A percentile compares a stretch with the other conserved stretches of the same genome.
phyloP scores from a whole-genome alignment of 1,140 invertebrate species.

The Cecropterus lyciades region DNA sequence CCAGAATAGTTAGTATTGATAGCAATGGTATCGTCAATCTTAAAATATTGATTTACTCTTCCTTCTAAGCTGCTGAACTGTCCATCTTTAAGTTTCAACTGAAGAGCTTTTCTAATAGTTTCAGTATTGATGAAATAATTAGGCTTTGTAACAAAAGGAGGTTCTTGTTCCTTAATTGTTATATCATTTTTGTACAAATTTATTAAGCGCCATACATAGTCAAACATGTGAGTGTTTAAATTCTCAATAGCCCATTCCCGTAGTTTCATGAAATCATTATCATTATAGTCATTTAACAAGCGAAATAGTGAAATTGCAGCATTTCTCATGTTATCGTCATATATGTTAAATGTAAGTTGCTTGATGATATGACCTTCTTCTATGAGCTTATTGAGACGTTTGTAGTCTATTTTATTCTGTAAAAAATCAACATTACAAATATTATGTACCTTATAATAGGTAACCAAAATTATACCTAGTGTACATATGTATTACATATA shows the following conservation, averaged over 20 bases:
- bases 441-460: too few relatives aligned
- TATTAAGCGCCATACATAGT: conserved; percentile 55
- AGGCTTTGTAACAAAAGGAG: conserved; percentile 66
- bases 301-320: conserved; percentile 62
- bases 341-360: conserved; percentile 69
- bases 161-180: conserved; percentile 44
- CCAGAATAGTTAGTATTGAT: conserved; percentile 85
- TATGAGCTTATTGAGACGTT: conserved; percentile 50
- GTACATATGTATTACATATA: too few relatives aligned
- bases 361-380: conserved; percentile 59
- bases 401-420: conserved; percentile 59
- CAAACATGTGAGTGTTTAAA: conserved; percentile 62
- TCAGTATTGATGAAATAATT: conserved; percentile 71
- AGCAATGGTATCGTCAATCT: conserved; percentile 49
- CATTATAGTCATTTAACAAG: conserved; percentile 49
- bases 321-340: conserved; percentile 68
- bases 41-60: conserved; percentile 56
- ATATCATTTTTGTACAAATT: conserved; percentile 50
- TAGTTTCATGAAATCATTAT: conserved; percentile 43
- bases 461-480: too few relatives aligned
- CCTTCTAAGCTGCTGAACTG: conserved; percentile 51
- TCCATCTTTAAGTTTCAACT: conserved; percentile 55
- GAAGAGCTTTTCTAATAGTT: conserved; percentile 62
- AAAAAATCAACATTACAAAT: conserved; percentile 40
- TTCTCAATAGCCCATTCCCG: conserved; percentile 54